Percentiles rank a stretch among this genome's conserved stretches.
Conservation (phyloP, 2,888 invertebrate species). For the Leptopilina drosophilae region DNA sequence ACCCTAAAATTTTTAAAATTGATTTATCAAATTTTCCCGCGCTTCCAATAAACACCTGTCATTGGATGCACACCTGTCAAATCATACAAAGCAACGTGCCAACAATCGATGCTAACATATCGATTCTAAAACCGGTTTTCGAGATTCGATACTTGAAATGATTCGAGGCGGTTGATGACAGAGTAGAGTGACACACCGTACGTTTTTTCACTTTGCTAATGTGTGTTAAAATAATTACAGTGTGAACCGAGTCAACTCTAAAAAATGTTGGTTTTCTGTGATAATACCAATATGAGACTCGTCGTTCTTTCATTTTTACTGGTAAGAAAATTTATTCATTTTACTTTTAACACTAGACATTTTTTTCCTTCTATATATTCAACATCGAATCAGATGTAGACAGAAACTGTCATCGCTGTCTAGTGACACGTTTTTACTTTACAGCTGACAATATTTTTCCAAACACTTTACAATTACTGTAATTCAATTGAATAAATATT, state of each 20-base stretch:
- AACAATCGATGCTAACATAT: slow-evolving; percentile 11
- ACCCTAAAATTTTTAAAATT: neutral
- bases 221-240: slow-evolving; percentile 63
- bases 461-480: neutral
- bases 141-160: slow-evolving; percentile 40
- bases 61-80: slow-evolving; percentile 42
- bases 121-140: slow-evolving; percentile 33
- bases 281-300: slow-evolving; percentile 69
- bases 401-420: slow-evolving; percentile 42
- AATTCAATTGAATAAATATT: neutral
- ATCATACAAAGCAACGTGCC: slow-evolving; percentile 56
- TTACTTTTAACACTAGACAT: neutral
- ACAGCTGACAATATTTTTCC: neutral
- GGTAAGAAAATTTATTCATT: slow-evolving; percentile 69
- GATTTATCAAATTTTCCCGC: slow-evolving; percentile 9
- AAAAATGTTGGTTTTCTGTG: slow-evolving; percentile 71
- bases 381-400: neutral
- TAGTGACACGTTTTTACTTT: slow-evolving; percentile 57
- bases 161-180: slow-evolving; percentile 46
- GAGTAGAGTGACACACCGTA: slow-evolving; percentile 48
- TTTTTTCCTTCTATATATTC: neutral
- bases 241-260: slow-evolving; percentile 66
- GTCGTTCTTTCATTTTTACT: slow-evolving; percentile 72
- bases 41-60: neutral
- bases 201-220: slow-evolving; percentile 58